Percentiles rank a stretch among this genome's conserved stretches.
These are phyloP conservation scores for Panthera uncia DNA, from an alignment of 2,113 vertebrate genomes.

Conservation along the genomic window DNA sequence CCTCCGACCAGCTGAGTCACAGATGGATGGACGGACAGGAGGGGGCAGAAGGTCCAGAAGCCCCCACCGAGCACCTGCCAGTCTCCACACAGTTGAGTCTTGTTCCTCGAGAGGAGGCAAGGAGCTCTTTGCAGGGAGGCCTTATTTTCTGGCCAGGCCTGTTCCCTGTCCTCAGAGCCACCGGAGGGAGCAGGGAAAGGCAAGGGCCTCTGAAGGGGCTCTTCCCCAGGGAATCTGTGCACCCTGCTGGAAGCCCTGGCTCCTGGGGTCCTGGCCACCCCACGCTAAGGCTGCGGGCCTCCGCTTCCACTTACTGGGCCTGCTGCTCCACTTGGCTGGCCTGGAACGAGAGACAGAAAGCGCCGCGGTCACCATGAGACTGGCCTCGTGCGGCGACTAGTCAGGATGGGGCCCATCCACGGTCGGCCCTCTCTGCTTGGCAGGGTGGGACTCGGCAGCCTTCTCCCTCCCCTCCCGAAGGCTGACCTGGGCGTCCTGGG, in stretches of 20 bases:
- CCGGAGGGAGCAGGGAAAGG: background rate
- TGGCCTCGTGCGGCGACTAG: fast-evolving
- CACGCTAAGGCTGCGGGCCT: background rate
- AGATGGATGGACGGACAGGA: fast-evolving
- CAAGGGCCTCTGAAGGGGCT: background rate
- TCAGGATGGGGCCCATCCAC: background rate
- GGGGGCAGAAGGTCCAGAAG: no score
- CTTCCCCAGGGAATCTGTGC: background rate
- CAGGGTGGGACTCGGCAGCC: background rate
- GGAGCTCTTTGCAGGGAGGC: background rate
- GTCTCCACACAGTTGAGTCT: background rate
- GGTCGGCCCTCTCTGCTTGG: background rate
- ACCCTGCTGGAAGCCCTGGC: background rate
- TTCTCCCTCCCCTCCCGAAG: background rate
- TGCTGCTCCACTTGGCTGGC: conserved; percentile 85
- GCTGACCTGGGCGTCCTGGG: conserved; percentile 84
- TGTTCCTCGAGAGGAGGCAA: background rate
- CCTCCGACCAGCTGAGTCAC: fast-evolving
- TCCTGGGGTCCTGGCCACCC: background rate
- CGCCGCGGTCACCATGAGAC: background rate
- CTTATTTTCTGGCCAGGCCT: background rate
- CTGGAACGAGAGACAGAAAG: conserved; percentile 78
- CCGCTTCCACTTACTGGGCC: conserved; percentile 83
- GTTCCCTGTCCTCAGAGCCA: background rate
- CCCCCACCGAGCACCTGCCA: background rate